A percentile compares a stretch with the other conserved stretches of the same genome.
Conservation (phyloP, 1,140 invertebrate species). For the Globodera rostochiensis region DNA sequence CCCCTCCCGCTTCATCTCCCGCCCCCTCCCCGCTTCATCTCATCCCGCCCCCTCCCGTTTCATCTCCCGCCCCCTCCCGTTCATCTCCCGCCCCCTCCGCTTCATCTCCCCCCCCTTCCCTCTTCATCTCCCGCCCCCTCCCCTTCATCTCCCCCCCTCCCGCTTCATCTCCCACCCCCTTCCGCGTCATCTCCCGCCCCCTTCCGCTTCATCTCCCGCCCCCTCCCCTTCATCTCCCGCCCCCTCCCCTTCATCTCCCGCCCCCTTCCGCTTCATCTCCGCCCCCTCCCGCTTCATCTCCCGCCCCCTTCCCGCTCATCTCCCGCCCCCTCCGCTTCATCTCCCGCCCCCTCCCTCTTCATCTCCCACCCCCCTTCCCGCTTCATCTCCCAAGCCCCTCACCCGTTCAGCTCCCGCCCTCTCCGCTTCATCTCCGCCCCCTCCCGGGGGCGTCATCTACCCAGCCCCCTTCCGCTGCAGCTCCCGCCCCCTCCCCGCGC, state of each 20-base stretch:
- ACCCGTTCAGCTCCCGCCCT: too few relatives aligned
- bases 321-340: not conserved
- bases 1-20: not conserved
- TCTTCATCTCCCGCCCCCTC: too few relatives aligned
- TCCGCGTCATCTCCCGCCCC: not conserved
- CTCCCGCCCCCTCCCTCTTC: not conserved
- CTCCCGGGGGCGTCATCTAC: too few relatives aligned
- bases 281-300: too few relatives aligned
- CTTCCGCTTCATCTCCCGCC: not conserved
- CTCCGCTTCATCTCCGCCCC: not conserved
- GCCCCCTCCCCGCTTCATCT: not conserved
- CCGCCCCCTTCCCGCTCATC: not conserved
- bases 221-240: not conserved
- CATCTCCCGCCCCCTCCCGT: too few relatives aligned
- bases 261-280: not conserved
- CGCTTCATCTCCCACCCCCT: not conserved
- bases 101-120: too few relatives aligned
- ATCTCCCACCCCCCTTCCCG: not conserved
- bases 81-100: not conserved
- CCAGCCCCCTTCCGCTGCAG: not conserved
- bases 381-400: too few relatives aligned
- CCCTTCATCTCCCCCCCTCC: too few relatives aligned
- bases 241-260: too few relatives aligned
- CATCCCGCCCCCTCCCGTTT: too few relatives aligned
- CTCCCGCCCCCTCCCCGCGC: not conserved